Evolutionary conservation across 2,888 invertebrate genomes (phyloP), one percentile per base, ranked within the genome.

Genomic region (Laothoe populi): DNA sequence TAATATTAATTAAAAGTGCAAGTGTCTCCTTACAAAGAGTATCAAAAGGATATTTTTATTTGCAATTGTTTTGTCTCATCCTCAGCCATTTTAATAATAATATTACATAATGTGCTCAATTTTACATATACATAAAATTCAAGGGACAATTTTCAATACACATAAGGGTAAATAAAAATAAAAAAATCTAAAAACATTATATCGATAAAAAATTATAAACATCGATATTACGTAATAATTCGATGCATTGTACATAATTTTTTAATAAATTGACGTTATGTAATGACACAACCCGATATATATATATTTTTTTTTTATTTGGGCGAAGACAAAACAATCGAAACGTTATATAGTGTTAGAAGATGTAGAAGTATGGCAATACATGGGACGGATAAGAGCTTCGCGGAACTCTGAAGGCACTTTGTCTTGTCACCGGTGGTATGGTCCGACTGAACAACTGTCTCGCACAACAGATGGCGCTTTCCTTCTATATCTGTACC

Each of bases 331-430:
- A 44, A 44, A 44, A 19, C 44, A 44, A 44, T 19, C 44, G 44
- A 44, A 44, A 8, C 19, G 8, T 44, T 44, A 44, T 8, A 44
- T 10, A 19, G 44, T 19, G 8, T 19, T 53, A 53, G 19, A 35
- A 53, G 53, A 16, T 24, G n/a, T 31, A 31, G 5, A 35, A 53
- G 53, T 31, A 35, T 31, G 53, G 35, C 31, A 26, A 35, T 53
- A 19, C 4, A 49, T 19, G 35, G 53, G 53, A 53, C 53, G 53
- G 53, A 53, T 53, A 35, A 10, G 53, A 53, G n/a, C 11, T 35
- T 19, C 11, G 31, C 53, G 53, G 53, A 53, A 53, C 53, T 53
- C 53, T 53, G 35, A 53, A 53, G 53, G 53, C 53, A 53, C 53
- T 53, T 35, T 4, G 38, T 38, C 13, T 8, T 38, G 1, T 35